These are phyloP conservation scores for Phodopus roborovskii DNA, from an alignment of 2,113 vertebrate species.

Conservation along the genomic window DNA sequence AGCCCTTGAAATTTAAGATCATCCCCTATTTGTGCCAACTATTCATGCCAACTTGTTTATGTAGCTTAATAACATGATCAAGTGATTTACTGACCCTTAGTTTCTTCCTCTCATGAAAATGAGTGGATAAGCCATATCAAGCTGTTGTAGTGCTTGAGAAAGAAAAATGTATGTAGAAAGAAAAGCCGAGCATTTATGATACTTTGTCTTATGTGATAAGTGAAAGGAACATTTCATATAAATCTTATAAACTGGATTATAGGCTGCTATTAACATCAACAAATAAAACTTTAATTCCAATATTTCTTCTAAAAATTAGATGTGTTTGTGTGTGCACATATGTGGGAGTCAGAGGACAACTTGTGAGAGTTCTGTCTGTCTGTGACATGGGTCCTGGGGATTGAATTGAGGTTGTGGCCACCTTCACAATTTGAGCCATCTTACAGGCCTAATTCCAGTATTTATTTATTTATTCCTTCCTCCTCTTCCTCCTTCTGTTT, in stretches of 20 bases:
- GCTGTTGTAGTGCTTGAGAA: neutral
- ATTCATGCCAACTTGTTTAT: neutral
- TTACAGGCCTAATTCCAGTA: neutral
- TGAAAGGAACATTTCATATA: constrained; percentile 24
- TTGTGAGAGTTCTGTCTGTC: neutral
- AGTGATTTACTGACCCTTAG: neutral
- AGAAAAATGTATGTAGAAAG: neutral
- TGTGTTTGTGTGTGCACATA: neutral
- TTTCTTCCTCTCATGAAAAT: constrained; percentile 30
- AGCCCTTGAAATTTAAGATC: constrained; percentile 25
- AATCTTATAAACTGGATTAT: constrained; percentile 24
- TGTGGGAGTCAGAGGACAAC: neutral
- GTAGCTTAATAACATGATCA: neutral
- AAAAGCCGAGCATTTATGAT: neutral
- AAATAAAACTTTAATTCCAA: neutral
- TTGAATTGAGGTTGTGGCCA: neutral
- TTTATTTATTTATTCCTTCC: neutral
- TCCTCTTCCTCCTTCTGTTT: too few relatives aligned
- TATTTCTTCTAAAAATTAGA: neutral
- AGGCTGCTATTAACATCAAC: neutral
- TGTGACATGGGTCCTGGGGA: neutral
- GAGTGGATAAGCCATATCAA: neutral
- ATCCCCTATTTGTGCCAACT: neutral
- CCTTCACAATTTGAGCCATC: neutral
- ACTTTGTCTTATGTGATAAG: constrained; percentile 44